Evolutionary conservation across 2,113 vertebrate genomes (phyloP).

Genomic region (Mormyrus lacerda): DNA sequence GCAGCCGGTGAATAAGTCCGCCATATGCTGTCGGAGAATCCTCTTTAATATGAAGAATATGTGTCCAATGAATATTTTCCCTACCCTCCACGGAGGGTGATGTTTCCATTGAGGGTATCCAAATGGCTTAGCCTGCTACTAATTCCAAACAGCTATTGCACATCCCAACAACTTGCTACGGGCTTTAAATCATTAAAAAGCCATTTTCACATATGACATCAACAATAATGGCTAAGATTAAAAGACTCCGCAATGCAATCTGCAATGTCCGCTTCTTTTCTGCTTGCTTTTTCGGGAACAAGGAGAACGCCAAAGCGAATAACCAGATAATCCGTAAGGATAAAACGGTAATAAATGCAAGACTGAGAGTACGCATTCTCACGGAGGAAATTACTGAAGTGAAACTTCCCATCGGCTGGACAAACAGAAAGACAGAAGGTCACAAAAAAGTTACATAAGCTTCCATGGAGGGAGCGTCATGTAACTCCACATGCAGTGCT

Average conservation of each 20-base stretch:
- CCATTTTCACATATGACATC: slow-evolving; percentile 7
- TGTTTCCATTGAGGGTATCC: slow-evolving; percentile 14
- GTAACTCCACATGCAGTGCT: background rate
- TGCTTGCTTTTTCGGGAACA: slow-evolving; percentile 38
- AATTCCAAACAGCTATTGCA: slow-evolving; percentile 17
- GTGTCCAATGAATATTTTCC: slow-evolving; percentile 9
- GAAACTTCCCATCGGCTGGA: slow-evolving; percentile 36
- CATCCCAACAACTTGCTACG: background rate
- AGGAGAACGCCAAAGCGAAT: slow-evolving; percentile 28
- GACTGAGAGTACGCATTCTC: slow-evolving; percentile 45
- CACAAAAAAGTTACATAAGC: background rate
- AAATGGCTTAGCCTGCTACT: background rate
- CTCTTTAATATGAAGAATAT: slow-evolving; percentile 23
- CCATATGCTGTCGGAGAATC: slow-evolving; percentile 15
- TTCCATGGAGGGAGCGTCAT: background rate
- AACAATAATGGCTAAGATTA: slow-evolving; percentile 7
- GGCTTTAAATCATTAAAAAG: background rate
- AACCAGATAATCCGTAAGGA: slow-evolving; percentile 41
- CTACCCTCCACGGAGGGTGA: background rate
- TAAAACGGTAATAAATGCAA: slow-evolving; percentile 49
- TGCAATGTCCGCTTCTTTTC: background rate
- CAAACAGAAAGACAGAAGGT: background rate
- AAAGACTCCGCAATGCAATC: background rate
- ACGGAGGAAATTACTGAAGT: slow-evolving; percentile 44
- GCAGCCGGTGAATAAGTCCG: slow-evolving; percentile 2